Conservation (phyloP, 2,888 invertebrate species). For the Noctuana brunneofusca region DNA sequence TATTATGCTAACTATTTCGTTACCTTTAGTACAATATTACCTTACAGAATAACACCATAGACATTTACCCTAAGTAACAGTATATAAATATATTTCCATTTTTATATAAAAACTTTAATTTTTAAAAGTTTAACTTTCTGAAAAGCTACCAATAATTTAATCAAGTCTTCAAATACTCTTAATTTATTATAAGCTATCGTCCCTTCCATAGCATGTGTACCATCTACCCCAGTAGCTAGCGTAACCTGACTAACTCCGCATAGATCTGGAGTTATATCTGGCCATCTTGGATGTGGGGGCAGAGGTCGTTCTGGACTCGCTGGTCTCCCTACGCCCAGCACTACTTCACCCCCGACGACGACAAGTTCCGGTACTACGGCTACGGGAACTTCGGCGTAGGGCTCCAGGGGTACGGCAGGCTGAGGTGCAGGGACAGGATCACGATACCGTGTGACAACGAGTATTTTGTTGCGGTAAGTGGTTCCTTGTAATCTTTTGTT, state of each 20-base stretch:
- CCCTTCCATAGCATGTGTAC: conserved; percentile 9
- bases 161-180: neutral
- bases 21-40: too few species aligned
- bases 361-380: conserved; percentile 63
- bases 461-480: conserved; percentile 88
- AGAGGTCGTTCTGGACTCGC: conserved; percentile 61
- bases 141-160: neutral
- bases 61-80: neutral
- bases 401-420: conserved; percentile 60
- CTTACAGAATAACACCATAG: neutral
- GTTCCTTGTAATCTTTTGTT: neutral
- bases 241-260: conserved; percentile 51
- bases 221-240: conserved; percentile 59
- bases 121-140: neutral
- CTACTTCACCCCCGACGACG: conserved; percentile 48
- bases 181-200: neutral
- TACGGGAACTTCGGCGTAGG: conserved; percentile 68
- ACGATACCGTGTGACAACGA: conserved; percentile 93
- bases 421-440: conserved; percentile 87
- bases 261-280: conserved; percentile 76
- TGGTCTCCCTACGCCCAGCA: conserved; percentile 78
- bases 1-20: too few species aligned
- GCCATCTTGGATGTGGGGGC: conserved; percentile 73
- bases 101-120: neutral
- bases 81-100: too few species aligned